Percentiles rank a stretch among this genome's conserved stretches.
phyloP scores from a whole-genome alignment of 2,888 invertebrate species.

The Alloscopus bannaensis region DNA sequence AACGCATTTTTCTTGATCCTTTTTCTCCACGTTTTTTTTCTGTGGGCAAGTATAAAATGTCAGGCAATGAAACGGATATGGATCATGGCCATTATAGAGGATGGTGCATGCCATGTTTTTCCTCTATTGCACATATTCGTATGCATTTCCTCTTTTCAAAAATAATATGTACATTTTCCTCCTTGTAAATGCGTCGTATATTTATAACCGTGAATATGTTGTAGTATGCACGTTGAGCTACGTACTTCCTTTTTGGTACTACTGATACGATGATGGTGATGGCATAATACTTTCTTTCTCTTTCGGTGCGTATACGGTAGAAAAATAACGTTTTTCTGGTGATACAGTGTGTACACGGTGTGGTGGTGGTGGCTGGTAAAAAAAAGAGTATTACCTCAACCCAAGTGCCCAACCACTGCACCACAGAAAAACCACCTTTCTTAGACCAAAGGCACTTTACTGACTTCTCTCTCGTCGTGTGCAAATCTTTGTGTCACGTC shows the following conservation, averaged over 20 bases:
- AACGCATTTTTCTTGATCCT: constrained; percentile 3
- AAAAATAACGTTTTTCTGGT: too few relatives aligned
- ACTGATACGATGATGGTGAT: constrained; percentile 8
- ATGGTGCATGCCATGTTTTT: constrained; percentile 33
- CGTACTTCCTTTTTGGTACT: too few relatives aligned
- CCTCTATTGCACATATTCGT: constrained; percentile 25
- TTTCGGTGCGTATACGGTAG: too few relatives aligned
- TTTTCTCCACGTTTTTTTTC: not conserved
- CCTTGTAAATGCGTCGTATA: too few relatives aligned
- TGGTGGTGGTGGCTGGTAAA: not conserved
- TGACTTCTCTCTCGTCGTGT: constrained; percentile 69
- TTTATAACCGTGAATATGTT: too few relatives aligned
- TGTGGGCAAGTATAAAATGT: constrained; percentile 18
- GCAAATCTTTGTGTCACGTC: constrained; percentile 74
- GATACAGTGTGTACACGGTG: not conserved
- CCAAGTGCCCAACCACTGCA: not conserved
- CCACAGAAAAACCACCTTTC: too few relatives aligned
- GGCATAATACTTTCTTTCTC: too few relatives aligned
- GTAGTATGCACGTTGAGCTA: too few relatives aligned
- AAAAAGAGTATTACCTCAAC: not conserved
- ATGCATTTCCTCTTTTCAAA: constrained; percentile 18
- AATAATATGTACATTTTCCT: too few relatives aligned
- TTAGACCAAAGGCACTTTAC: constrained; percentile 34
- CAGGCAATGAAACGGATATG: constrained; percentile 43
- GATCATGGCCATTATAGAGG: constrained; percentile 39